Conservation (phyloP, 2,888 invertebrate species). For the Molorchus minor region DNA sequence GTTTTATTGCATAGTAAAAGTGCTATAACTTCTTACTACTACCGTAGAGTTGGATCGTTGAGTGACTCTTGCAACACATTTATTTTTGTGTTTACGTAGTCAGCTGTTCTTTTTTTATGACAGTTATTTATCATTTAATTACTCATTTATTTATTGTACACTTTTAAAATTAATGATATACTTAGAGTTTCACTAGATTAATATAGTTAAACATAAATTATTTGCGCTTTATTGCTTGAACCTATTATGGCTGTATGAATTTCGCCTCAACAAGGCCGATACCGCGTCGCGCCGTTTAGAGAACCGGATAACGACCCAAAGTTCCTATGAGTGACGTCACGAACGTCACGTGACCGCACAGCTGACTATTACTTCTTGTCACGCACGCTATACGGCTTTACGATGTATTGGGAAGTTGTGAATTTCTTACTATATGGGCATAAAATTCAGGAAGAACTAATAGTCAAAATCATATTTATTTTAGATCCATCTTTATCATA, state of each 20-base stretch:
- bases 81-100: slow-evolving; percentile 27
- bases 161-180: background rate
- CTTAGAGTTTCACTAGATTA: background rate
- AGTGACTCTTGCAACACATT: slow-evolving; percentile 24
- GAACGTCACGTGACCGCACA: slow-evolving; percentile 55
- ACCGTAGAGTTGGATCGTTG: too few relatives aligned
- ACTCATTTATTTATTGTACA: slow-evolving; percentile 1
- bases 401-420: slow-evolving; percentile 14
- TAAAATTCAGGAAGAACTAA: background rate
- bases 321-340: slow-evolving; percentile 56
- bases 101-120: slow-evolving; percentile 24
- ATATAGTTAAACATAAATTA: background rate
- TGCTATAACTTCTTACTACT: slow-evolving; percentile 51
- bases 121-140: slow-evolving; percentile 7
- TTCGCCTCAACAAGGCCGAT: slow-evolving; percentile 7
- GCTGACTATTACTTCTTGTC: slow-evolving; percentile 59
- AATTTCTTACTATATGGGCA: background rate
- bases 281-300: slow-evolving; percentile 39
- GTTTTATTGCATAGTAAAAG: slow-evolving; percentile 63
- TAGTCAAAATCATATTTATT: background rate
- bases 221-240: background rate
- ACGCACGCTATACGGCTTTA: slow-evolving; percentile 48
- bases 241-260: background rate
- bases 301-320: slow-evolving; percentile 52
- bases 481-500: background rate